Evolutionary conservation across 35 echinoderm and acorn worm genomes (phyloP).

Genomic region (Amphiura filiformis): DNA sequence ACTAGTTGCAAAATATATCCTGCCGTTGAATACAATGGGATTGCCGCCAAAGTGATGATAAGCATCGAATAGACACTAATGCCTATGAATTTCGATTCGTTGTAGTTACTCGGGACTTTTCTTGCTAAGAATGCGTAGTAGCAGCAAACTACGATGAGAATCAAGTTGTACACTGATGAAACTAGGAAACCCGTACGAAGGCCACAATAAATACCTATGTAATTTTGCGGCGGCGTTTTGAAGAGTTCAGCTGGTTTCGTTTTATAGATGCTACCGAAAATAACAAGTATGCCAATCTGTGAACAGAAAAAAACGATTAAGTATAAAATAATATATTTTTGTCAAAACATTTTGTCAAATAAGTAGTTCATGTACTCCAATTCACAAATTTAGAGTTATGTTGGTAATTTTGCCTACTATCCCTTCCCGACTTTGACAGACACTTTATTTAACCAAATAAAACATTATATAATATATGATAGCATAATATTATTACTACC

Average conservation of each 20-base stretch:
- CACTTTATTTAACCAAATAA: neutral
- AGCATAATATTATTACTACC: neutral
- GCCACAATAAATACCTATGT: neutral
- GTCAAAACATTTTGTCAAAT: neutral
- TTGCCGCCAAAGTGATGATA: neutral
- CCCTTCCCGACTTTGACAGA: neutral
- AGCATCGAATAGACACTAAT: conserved; percentile 12
- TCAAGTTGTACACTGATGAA: neutral
- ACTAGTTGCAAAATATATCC: neutral
- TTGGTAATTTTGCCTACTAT: neutral
- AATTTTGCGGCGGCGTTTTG: neutral
- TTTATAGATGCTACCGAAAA: neutral
- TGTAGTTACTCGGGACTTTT: neutral
- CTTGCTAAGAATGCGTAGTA: neutral
- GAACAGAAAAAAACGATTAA: neutral
- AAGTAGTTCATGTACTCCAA: neutral
- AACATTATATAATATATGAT: neutral
- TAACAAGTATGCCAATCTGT: neutral
- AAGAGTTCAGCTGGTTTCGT: neutral
- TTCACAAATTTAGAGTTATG: neutral
- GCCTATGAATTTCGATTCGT: conserved; percentile 6
- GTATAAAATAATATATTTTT: neutral
- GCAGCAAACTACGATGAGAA: neutral
- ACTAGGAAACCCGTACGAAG: neutral
- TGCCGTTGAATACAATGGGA: neutral